Percentiles rank a stretch among this genome's conserved stretches.
phyloP scores from a whole-genome alignment of 2,888 invertebrate genomes.

The Caradrina kadenii region DNA sequence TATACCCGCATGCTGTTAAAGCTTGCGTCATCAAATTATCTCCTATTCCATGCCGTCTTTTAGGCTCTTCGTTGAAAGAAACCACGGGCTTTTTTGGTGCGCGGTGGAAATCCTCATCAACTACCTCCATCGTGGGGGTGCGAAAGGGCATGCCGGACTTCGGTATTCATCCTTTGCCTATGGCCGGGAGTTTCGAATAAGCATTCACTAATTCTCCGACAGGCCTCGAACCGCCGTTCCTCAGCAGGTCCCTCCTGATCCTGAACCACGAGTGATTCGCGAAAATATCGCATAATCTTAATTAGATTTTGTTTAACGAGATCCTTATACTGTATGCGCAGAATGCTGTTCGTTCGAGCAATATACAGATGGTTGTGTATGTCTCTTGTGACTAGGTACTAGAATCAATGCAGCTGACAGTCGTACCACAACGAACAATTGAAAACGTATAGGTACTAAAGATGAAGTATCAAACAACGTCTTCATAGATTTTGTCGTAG shows the following conservation, averaged over 20 bases:
- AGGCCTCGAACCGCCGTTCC: too few relatives aligned
- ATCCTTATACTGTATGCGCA: not conserved
- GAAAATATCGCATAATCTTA: constrained; percentile 37
- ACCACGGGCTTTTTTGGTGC: too few relatives aligned
- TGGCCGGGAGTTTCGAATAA: too few relatives aligned
- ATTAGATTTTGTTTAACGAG: constrained; percentile 36
- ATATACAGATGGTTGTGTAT: not conserved
- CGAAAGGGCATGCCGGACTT: too few relatives aligned
- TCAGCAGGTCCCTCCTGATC: not conserved
- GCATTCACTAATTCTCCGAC: too few relatives aligned
- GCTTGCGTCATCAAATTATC: not conserved
- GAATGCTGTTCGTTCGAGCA: not conserved
- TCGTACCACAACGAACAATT: not conserved
- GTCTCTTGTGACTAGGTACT: constrained; percentile 12
- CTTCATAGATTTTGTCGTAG: not conserved
- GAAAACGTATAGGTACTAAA: not conserved
- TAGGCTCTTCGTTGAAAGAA: not conserved
- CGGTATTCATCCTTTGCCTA: too few relatives aligned
- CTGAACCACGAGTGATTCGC: not conserved
- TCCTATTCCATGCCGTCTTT: not conserved
- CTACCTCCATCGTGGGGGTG: too few relatives aligned
- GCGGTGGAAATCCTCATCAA: too few relatives aligned
- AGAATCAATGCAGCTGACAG: constrained; percentile 28
- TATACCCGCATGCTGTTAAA: not conserved
- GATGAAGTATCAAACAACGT: not conserved